phyloP scores from a whole-genome alignment of 2,113 vertebrate genomes.

The Semicossyphus pulcher region DNA sequence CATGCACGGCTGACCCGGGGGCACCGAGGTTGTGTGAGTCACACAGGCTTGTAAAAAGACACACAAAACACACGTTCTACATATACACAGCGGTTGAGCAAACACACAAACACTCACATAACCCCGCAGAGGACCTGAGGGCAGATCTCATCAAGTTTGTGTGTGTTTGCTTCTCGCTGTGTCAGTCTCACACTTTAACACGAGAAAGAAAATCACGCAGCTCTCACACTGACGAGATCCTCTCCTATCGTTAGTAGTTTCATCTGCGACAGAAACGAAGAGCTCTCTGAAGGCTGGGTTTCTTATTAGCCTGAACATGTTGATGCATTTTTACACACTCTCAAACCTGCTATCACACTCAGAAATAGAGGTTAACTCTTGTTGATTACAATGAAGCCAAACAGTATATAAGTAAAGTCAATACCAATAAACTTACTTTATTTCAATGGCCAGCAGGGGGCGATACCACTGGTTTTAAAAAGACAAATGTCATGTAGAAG shows the following conservation, averaged over 20 bases:
- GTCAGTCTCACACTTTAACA: slow-evolving; percentile 17
- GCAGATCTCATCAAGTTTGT: slow-evolving; percentile 23
- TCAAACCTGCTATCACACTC: no score
- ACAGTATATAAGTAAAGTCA: no score
- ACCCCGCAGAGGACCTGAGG: slow-evolving; percentile 4
- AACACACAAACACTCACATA: slow-evolving; percentile 2
- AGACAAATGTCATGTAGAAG: no score
- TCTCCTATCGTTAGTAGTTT: not conserved
- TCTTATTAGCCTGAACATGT: no score
- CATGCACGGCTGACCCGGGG: slow-evolving; percentile 2
- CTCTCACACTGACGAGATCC: not conserved
- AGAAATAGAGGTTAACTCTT: no score
- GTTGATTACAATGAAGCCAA: no score
- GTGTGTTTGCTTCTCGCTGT: slow-evolving; percentile 13
- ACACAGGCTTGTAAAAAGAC: not conserved
- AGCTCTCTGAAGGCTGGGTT: not conserved
- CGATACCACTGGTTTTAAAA: no score
- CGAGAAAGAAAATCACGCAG: slow-evolving; percentile 7
- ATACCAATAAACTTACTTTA: no score
- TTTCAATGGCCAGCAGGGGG: no score
- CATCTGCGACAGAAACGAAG: not conserved
- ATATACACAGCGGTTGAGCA: not conserved
- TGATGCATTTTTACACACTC: not conserved
- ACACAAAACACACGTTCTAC: slow-evolving; percentile 3
- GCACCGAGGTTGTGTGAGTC: slow-evolving; percentile 5